These are phyloP conservation scores for Desmodus rotundus DNA, from an alignment of 2,113 vertebrate species.

Conservation along the genomic window DNA sequence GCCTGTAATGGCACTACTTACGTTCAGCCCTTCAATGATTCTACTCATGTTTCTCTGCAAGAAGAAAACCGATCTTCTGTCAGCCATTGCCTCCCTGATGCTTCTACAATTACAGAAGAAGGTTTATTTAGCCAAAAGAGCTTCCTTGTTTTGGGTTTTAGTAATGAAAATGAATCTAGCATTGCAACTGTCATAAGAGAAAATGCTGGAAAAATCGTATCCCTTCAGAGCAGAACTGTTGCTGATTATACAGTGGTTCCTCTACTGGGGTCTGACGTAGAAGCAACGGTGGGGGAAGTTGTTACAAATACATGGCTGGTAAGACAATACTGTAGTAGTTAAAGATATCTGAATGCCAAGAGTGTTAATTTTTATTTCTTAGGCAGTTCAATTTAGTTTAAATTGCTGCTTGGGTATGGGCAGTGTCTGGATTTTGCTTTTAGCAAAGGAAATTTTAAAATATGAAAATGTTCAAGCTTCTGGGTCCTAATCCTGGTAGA, in stretches of 20 bases:
- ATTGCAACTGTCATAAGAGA: constrained; percentile 86
- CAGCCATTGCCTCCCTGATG: constrained; percentile 61
- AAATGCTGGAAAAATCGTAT: constrained; percentile 86
- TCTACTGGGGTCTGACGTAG: constrained; percentile 89
- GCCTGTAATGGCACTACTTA: constrained; percentile 47
- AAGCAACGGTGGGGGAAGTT: constrained; percentile 92
- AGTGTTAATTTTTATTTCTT: neutral
- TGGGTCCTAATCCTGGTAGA: neutral
- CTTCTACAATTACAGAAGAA: constrained; percentile 78
- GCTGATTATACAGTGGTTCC: constrained; percentile 95
- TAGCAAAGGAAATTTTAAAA: neutral
- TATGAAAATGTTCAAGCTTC: neutral
- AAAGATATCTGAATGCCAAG: neutral
- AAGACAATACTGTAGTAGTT: constrained; percentile 66
- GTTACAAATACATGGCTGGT: constrained; percentile 98
- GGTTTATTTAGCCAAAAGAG: constrained; percentile 87
- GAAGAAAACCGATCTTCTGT: constrained; percentile 55
- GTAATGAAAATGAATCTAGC: constrained; percentile 84
- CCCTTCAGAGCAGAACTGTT: constrained; percentile 81
- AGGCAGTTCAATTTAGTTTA: neutral
- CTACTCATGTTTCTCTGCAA: constrained; percentile 63
- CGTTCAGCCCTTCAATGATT: constrained; percentile 45
- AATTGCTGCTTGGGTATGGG: neutral
- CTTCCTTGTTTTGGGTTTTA: constrained; percentile 92
- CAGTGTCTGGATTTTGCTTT: neutral